Conservation (phyloP, 2,888 invertebrate species). For the Yponomeuta plumbellus region DNA sequence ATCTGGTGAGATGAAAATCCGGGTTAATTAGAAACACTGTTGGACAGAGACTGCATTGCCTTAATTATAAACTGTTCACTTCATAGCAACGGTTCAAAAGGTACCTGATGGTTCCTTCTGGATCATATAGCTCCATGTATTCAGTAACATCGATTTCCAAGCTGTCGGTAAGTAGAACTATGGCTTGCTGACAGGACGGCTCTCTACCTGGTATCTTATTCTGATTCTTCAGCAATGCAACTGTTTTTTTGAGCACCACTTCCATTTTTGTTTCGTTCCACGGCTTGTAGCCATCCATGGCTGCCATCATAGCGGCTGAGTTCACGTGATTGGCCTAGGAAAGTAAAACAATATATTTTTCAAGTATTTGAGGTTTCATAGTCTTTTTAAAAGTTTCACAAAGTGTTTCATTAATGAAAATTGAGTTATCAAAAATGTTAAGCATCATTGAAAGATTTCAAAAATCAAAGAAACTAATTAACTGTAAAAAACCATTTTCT, state of each 20-base stretch:
- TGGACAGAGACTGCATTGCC: neutral
- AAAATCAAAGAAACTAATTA: too few species aligned
- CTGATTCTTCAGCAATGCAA: constrained; percentile 43
- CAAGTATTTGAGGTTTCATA: too few species aligned
- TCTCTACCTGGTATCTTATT: constrained; percentile 35
- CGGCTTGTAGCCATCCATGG: constrained; percentile 39
- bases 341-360: neutral
- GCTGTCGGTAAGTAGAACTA: constrained; percentile 60
- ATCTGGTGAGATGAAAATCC: neutral
- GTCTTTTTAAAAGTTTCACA: too few species aligned
- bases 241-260: constrained; percentile 43
- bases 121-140: constrained; percentile 46
- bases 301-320: constrained; percentile 62
- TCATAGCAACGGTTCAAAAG: neutral
- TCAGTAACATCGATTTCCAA: constrained; percentile 50
- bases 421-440: too few species aligned
- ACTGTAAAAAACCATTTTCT: neutral
- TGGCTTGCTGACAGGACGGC: constrained; percentile 61
- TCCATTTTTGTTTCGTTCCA: constrained; percentile 50
- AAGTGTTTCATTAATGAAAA: too few species aligned
- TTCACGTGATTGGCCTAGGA: constrained; percentile 65
- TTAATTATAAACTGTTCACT: neutral
- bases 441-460: too few species aligned
- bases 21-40: too few species aligned
- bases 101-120: constrained; percentile 55